A percentile compares a stretch with the other conserved stretches of the same genome.
These are phyloP conservation scores for Horisme vitalbata DNA, from an alignment of 2,888 invertebrate genomes.

Conservation along the genomic window DNA sequence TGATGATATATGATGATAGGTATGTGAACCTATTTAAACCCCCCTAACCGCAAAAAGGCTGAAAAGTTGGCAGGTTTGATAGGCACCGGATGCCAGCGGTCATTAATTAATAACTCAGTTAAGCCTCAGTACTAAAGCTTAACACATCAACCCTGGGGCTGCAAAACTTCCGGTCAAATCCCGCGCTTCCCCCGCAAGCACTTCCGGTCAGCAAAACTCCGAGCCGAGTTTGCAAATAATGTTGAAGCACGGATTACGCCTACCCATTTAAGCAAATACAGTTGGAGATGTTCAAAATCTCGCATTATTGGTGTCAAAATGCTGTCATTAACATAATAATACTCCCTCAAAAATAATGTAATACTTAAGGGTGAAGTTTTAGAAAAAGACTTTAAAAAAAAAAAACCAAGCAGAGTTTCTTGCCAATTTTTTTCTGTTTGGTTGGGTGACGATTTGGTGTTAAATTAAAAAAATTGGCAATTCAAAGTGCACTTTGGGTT, in stretches of 20 bases:
- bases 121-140: slow-evolving; percentile 68
- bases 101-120: slow-evolving; percentile 78
- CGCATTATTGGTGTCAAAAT: slow-evolving; percentile 15
- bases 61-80: slow-evolving; percentile 47
- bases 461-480: no score
- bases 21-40: slow-evolving; percentile 11
- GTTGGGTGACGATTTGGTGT: no score
- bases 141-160: slow-evolving; percentile 68
- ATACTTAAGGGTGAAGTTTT: no score
- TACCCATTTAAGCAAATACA: slow-evolving; percentile 24
- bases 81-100: slow-evolving; percentile 60
- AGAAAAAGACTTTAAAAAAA: no score
- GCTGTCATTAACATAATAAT: not conserved
- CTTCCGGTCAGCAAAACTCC: slow-evolving; percentile 73
- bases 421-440: no score
- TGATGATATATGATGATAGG: not conserved
- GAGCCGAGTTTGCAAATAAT: slow-evolving; percentile 51
- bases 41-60: slow-evolving; percentile 35
- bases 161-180: slow-evolving; percentile 75
- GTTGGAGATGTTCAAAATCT: slow-evolving; percentile 3
- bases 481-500: no score
- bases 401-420: no score
- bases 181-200: slow-evolving; percentile 68
- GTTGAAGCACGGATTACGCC: slow-evolving; percentile 24
- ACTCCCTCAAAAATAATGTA: no score